Base-by-base conservation (phyloP, 1,140 invertebrate genomes). In the Globodera rostochiensis region DNA sequence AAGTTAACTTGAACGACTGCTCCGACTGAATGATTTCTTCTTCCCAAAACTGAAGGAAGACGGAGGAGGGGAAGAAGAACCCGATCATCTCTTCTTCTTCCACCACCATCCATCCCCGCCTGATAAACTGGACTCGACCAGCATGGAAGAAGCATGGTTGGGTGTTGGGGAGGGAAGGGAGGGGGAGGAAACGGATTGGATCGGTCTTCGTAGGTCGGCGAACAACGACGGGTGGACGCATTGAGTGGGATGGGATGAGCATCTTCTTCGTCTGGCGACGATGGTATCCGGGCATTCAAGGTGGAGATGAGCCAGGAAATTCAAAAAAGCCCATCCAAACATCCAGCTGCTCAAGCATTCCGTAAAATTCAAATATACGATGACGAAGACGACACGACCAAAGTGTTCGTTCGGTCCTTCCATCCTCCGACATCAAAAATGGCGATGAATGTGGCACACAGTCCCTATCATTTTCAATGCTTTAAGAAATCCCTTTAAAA, bases 11-110 rank as follows among this genome's bases (percentile, higher is more conserved):
- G 57, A 64, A 64, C 57, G 57, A 64, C 57, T 64, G 57, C 57
- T 64, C 57, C 57, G 57, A 64, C 57, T 64, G 57, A 64, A 64
- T 64, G 15, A 64, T 64, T 64, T 53, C 53, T 11, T 53, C 57
- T 64, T 64, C 57, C 57, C 57, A 64, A 64, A 64, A 64, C 57
- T 64, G 57, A 64, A 64, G 57, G 57, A 64, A 64, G 57, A 64
- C 57, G 57, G 57, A 64, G 57, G 11, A 64, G 57, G 57, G 57
- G 57, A 64, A 64, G 57, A 64, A 64, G 57, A 64, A 64, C 57
- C 57, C 57, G 57, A 64, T 64, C 57, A 19, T 64, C 11, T 36
- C 57, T 19, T 15, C 57, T 64, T 15, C 57, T 6, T 64, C 57
- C 36, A 36, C 19, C 57, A 19, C 57, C 11, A 13, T 19, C 57